Conservation (phyloP, 2,888 invertebrate genomes). For the Operophtera brumata region DNA sequence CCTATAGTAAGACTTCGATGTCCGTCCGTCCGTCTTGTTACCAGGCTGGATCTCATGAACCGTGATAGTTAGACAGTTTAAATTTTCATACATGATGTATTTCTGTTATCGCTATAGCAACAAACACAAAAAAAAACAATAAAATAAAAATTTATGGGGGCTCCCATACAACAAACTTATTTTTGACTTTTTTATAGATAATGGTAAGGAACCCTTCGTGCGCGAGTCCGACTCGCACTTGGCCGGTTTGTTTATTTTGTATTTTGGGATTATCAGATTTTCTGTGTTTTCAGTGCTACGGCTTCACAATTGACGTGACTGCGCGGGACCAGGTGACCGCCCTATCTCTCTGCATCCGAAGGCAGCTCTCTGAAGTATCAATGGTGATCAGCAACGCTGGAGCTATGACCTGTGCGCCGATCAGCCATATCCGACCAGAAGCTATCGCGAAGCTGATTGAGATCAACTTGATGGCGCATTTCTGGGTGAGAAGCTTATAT, state of each 20-base stretch:
- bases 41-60: no score
- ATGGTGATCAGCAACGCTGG: conserved; percentile 72
- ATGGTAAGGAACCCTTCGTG: no score
- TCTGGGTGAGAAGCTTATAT: conserved; percentile 56
- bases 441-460: conserved; percentile 56
- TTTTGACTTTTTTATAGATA: no score
- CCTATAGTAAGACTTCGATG: no score
- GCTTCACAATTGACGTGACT: conserved; percentile 71
- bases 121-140: no score
- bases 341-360: conserved; percentile 60
- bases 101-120: no score
- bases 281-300: conserved; percentile 54
- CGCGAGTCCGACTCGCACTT: no score
- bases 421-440: conserved; percentile 57
- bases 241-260: background rate
- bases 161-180: no score
- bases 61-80: no score
- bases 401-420: conserved; percentile 51
- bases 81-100: no score
- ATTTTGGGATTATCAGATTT: background rate
- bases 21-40: no score
- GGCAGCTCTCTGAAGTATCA: conserved; percentile 63
- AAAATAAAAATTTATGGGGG: no score
- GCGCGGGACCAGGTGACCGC: conserved; percentile 69
- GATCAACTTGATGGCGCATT: conserved; percentile 66